Conservation (phyloP, 2,797 vertebrate genomes). For the Ptychobarbus kaznakovi region DNA sequence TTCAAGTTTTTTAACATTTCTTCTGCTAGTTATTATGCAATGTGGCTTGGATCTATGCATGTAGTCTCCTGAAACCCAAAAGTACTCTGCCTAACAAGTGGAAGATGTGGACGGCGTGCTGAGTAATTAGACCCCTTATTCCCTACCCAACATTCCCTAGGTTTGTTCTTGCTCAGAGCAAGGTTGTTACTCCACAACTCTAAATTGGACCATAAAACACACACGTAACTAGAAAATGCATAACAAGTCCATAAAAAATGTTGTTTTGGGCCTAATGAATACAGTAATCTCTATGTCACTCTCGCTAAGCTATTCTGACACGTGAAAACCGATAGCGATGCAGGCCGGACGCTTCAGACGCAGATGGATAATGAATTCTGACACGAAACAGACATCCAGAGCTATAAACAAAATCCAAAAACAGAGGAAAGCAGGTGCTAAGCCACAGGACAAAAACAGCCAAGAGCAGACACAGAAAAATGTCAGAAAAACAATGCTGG, state of each 20-base stretch:
- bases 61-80: not conserved
- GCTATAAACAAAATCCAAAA: not conserved
- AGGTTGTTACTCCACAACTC: conserved; percentile 42
- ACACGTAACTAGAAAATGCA: not conserved
- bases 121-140: conserved; percentile 43
- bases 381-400: not conserved
- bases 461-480: not conserved
- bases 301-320: conserved; percentile 21
- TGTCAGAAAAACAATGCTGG: not conserved
- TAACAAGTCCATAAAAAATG: conserved; percentile 13
- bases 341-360: not conserved
- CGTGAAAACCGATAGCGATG: not conserved
- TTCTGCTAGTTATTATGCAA: not conserved
- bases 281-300: conserved; percentile 1
- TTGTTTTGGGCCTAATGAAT: not conserved
- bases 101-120: not conserved
- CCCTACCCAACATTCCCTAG: conserved; percentile 28
- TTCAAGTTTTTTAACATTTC: conserved; percentile 2
- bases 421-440: not conserved
- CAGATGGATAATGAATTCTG: not conserved
- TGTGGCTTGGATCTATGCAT: not conserved
- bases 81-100: conserved; percentile 17
- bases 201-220: conserved; percentile 19
- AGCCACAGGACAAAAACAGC: not conserved
- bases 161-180: conserved; percentile 45